These are phyloP conservation scores for Nothocercus julius DNA, from an alignment of 2,113 vertebrate genomes.

Conservation along the genomic window DNA sequence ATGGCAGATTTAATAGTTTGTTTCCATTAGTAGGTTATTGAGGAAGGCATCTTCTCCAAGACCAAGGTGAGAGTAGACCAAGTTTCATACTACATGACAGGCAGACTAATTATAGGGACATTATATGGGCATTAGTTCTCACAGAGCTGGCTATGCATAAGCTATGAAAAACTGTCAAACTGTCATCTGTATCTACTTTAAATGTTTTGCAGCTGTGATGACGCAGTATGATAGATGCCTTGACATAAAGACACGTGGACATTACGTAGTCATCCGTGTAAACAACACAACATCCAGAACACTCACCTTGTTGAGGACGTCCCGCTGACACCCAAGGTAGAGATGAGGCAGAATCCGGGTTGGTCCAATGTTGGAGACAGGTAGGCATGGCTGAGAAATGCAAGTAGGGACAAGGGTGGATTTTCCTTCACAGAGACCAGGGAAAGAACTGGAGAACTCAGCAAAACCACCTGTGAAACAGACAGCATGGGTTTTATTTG, in stretches of 20 bases:
- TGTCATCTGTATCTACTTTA: background rate
- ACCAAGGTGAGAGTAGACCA: background rate
- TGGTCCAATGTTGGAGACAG: slow-evolving; percentile 86
- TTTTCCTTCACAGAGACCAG: slow-evolving; percentile 94
- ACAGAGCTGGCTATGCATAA: background rate
- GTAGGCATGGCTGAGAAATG: slow-evolving; percentile 91
- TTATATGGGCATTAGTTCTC: background rate
- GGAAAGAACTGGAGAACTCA: slow-evolving; percentile 90
- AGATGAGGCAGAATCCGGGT: slow-evolving; percentile 95
- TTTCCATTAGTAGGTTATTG: background rate
- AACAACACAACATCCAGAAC: background rate
- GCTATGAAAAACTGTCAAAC: background rate
- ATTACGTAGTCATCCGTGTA: background rate
- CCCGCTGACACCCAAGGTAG: slow-evolving; percentile 95
- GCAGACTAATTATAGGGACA: fast-evolving
- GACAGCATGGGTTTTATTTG: background rate
- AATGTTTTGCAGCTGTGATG: background rate
- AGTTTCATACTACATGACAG: background rate
- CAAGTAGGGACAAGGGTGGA: slow-evolving; percentile 86
- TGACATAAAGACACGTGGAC: background rate
- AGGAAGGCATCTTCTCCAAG: background rate
- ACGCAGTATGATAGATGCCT: background rate
- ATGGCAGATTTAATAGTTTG: background rate
- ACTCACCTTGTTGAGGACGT: slow-evolving; percentile 93
- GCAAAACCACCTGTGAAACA: slow-evolving; percentile 87